Evolutionary conservation across 2,888 invertebrate genomes (phyloP), one percentile per base, ranked within the genome.

Genomic region (Disparrhopalites patrizii): DNA sequence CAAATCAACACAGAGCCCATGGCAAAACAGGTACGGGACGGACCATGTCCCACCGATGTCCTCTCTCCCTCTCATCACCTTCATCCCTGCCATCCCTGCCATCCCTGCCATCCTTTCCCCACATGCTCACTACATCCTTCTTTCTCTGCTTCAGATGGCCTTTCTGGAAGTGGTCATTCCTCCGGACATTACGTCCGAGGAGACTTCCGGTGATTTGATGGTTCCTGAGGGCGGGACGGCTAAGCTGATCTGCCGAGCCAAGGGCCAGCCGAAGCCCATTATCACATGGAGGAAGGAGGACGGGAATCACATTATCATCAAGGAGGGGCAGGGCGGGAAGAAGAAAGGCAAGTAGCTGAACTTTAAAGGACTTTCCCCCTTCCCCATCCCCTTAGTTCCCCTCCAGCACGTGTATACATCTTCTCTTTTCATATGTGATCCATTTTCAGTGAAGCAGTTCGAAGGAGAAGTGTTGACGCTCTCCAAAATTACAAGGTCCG

Each of bases 1-100:
- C 93, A 94, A 85, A 91, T 94, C 78, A 93, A 93, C 81, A 93
- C 93, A 67, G 90, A 92, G 81, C 93, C 92, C 55, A 91, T 92
- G 91, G 91, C 91, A 83, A 92, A 91, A 86, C 92, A 92, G 88
- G 92, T 91, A 82, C 81, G 80, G n/a, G n/a, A n/a, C n/a, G n/a
- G n/a, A n/a, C n/a, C n/a, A n/a, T n/a, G n/a, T n/a, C n/a, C n/a
- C n/a, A n/a, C n/a, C n/a, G n/a, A n/a, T n/a, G n/a, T n/a, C n/a
- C n/a, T n/a, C n/a, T n/a, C n/a, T n/a, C n/a, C n/a, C n/a, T n/a
- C n/a, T n/a, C n/a, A n/a, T n/a, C n/a, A n/a, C n/a, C n/a, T n/a
- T n/a, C n/a, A n/a, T n/a, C n/a, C n/a, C n/a, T n/a, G n/a, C n/a
- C n/a, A n/a, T n/a, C n/a, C n/a, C n/a, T n/a, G n/a, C n/a, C n/a